Percentiles rank a stretch among this genome's conserved stretches.
Evolutionary conservation across 2,113 vertebrate species (phyloP).

Genomic region (Galemys pyrenaicus): DNA sequence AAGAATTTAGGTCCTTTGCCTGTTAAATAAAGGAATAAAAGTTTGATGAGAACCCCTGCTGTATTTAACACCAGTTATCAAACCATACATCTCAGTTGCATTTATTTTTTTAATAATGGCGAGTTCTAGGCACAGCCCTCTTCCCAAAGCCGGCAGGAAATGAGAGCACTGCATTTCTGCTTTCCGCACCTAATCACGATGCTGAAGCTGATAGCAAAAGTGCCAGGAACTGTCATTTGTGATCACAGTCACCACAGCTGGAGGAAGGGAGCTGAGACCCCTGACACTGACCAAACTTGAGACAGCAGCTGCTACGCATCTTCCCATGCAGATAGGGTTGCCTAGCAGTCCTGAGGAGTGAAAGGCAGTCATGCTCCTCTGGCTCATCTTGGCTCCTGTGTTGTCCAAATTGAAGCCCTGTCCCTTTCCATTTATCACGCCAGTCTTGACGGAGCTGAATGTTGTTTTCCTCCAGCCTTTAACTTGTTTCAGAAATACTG

Average conservation of each 20-base stretch:
- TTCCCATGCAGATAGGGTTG: rapidly evolving
- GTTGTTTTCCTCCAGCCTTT: constrained; percentile 24
- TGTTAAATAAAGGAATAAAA: not conserved
- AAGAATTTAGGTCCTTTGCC: not conserved
- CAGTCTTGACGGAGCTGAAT: not conserved
- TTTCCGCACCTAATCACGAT: not conserved
- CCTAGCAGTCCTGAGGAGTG: not conserved
- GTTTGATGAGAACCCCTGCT: not conserved
- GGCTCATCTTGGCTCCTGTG: not conserved
- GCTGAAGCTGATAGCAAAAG: not conserved
- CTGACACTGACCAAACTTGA: not conserved
- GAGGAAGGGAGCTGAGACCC: not conserved
- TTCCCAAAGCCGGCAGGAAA: not conserved
- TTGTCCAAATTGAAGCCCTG: not conserved
- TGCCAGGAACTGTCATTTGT: not conserved
- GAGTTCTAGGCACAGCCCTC: not conserved
- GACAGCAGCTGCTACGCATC: not conserved
- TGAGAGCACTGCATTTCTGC: not conserved
- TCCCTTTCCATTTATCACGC: not conserved
- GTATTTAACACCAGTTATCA: not conserved
- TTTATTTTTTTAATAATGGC: not conserved
- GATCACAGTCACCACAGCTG: not conserved
- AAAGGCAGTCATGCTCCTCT: not conserved
- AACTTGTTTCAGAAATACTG: constrained; percentile 64
- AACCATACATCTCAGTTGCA: not conserved